A percentile compares a stretch with the other conserved stretches of the same genome.
Conservation (phyloP, 2,888 invertebrate species). For the Seira musarum region DNA sequence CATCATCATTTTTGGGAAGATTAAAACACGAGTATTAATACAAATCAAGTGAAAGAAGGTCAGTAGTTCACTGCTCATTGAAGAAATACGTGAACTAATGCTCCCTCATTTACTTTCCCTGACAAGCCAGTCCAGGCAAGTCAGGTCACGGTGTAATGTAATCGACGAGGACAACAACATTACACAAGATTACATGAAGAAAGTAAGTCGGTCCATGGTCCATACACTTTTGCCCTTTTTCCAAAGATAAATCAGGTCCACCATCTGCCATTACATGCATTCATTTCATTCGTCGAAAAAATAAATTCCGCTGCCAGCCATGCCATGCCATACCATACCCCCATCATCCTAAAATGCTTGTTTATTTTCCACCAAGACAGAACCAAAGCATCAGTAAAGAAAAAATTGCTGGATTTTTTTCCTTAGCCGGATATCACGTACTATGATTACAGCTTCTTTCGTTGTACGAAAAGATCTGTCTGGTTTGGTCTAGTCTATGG, state of each 20-base stretch:
- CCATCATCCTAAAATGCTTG: background rate
- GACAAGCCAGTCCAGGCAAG: constrained; percentile 47
- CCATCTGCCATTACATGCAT: constrained; percentile 45
- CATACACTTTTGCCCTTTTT: constrained; percentile 24
- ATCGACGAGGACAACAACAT: constrained; percentile 53
- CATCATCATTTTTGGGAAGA: constrained; percentile 1
- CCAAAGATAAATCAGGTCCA: constrained; percentile 44
- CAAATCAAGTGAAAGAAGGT: constrained; percentile 31
- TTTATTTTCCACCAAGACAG: background rate
- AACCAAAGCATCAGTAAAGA: background rate
- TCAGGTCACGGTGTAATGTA: no score
- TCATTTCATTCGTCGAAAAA: constrained; percentile 18
- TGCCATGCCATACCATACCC: background rate
- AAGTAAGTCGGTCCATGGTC: constrained; percentile 27
- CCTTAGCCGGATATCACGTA: constrained; percentile 56
- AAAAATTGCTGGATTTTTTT: constrained; percentile 28
- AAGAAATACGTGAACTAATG: constrained; percentile 29
- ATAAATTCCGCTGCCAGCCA: background rate
- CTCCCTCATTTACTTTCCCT: constrained; percentile 30
- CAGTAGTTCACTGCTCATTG: constrained; percentile 27
- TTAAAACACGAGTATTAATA: constrained; percentile 30
- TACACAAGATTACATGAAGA: constrained; percentile 48
- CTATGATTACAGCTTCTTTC: constrained; percentile 41
- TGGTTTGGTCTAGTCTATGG: background rate
- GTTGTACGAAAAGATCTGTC: background rate